Percentiles rank a stretch among this genome's conserved stretches.
These are phyloP conservation scores for Macrosiphum euphorbiae DNA, from an alignment of 2,888 invertebrate species.

Conservation along the genomic window DNA sequence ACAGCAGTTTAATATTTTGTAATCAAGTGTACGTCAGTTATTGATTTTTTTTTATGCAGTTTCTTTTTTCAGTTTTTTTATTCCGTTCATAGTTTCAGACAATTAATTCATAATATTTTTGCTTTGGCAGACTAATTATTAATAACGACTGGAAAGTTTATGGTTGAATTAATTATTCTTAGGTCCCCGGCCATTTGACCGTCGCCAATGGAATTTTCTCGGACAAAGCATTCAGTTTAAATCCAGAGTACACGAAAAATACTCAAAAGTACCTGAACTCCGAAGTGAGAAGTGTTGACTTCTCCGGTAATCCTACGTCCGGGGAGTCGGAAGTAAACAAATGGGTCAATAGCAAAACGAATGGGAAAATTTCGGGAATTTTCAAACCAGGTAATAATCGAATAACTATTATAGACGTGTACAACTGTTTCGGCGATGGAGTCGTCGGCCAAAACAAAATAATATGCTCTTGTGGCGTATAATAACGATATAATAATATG, in stretches of 20 bases:
- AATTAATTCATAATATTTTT: background rate
- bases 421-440: background rate
- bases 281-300: constrained; percentile 45
- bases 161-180: constrained; percentile 26
- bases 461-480: background rate
- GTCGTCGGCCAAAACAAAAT: background rate
- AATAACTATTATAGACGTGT: background rate
- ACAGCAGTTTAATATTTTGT: background rate
- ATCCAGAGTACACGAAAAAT: background rate
- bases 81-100: background rate
- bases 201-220: constrained; percentile 54
- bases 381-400: constrained; percentile 22
- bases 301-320: background rate
- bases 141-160: background rate
- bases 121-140: background rate
- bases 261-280: constrained; percentile 39
- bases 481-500: background rate
- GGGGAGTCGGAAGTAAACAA: constrained; percentile 44
- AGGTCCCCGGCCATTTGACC: background rate
- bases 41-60: background rate
- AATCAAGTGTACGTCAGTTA: background rate
- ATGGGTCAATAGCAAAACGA: constrained; percentile 34
- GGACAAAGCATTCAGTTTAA: constrained; percentile 38
- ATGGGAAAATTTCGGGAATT: constrained; percentile 36
- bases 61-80: background rate